These are phyloP conservation scores for Danaus plexippus DNA, from an alignment of 1,140 invertebrate species.

Conservation along the genomic window DNA sequence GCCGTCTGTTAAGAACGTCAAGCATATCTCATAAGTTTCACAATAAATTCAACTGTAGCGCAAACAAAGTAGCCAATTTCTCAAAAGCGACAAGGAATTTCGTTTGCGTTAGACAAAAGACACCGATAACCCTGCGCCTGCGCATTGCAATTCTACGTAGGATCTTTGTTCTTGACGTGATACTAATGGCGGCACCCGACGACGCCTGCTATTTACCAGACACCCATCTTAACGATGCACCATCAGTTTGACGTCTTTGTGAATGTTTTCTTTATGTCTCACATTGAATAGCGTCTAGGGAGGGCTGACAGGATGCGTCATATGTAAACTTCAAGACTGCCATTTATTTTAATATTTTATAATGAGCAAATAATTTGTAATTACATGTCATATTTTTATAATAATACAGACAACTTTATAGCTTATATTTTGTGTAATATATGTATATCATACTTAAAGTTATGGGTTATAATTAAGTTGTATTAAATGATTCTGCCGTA, in stretches of 20 bases:
- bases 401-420: too few species aligned
- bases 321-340: too few species aligned
- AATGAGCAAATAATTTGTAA: too few species aligned
- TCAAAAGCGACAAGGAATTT: constrained; percentile 20
- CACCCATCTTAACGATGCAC: constrained; percentile 9
- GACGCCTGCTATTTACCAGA: constrained; percentile 25
- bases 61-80: constrained; percentile 22
- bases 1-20: too few species aligned
- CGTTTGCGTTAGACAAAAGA: constrained; percentile 22
- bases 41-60: not conserved
- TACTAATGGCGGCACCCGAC: constrained; percentile 43
- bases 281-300: constrained; percentile 19
- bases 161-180: constrained; percentile 22
- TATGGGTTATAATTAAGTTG: too few species aligned
- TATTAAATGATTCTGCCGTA: too few species aligned
- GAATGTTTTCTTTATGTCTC: constrained; percentile 3
- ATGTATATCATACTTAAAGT: too few species aligned
- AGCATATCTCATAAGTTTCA: too few species aligned
- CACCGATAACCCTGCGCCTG: constrained; percentile 20
- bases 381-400: too few species aligned
- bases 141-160: constrained; percentile 13
- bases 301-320: constrained; percentile 1
- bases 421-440: too few species aligned
- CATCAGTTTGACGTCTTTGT: constrained; percentile 15
- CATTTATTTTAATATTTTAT: too few species aligned